Base-by-base conservation (phyloP, 2,888 invertebrate genomes). In the Conops quadrifasciatus region DNA sequence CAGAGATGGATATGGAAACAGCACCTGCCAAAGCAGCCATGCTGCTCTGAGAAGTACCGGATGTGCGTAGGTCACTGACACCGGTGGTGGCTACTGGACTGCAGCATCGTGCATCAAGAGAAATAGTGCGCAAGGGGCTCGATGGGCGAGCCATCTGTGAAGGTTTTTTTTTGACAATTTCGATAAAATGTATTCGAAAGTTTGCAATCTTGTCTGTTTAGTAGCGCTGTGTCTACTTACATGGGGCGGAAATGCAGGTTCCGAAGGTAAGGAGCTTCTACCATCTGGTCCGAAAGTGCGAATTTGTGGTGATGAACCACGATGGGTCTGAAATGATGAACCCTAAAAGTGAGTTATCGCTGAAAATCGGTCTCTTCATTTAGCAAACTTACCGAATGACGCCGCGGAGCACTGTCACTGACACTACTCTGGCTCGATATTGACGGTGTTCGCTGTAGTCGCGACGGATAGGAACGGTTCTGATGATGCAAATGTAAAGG, bases 201-300 rank as follows among this genome's bases (percentile, higher is more conserved):
- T 56, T 56, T 19, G 65, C 3, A 56, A n/a, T n/a, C n/a, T n/a
- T n/a, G n/a, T 49, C 1, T 60, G n/a, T 13, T 51, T n/a, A 19
- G 51, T 0, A 60, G 19, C 4, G 49, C 11, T 36, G 21, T 16
- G 13, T 26, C 1, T 2, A 71, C 75, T 74, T 72, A 77, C 78
- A 58, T 83, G 82, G 71, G 83, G 82, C 2, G 83, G 81, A 71
- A 83, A 83, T 2, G 77, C 80, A 4, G 81, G 81, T 71, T 86
- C 86, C 63, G 82, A 79, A 49, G 85, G 81, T 53, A 85, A 74
- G 2, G 91, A 89, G 21, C 87, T 87, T 63, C 92, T 90, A 0
- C 94, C 94, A 81, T 94, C 94, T 0, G 94, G 94, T 24, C 93
- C 93, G 79, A 92, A 94, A 0, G 94, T 93, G 75, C 94, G 89